Conservation (phyloP, 2,888 invertebrate species). For the Oscheius sp. region DNA sequence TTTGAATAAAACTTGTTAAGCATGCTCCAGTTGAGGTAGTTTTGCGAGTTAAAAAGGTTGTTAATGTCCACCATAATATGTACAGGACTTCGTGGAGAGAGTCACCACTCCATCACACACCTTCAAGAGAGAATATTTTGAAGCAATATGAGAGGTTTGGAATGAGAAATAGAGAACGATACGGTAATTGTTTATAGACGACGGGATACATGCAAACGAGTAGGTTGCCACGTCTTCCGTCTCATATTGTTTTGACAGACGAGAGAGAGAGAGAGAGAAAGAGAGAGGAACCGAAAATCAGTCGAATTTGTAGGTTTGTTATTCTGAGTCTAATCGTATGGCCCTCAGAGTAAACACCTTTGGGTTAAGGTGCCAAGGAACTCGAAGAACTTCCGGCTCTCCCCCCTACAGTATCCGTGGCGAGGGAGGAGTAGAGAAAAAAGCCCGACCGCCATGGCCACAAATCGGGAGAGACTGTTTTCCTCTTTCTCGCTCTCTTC, state of each 20-base stretch:
- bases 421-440: not conserved
- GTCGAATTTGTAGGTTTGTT: conserved; percentile 6
- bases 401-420: too few species aligned
- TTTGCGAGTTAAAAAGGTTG: conserved; percentile 52
- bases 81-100: conserved; percentile 4
- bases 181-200: not conserved
- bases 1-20: conserved; percentile 56
- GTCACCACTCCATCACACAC: conserved; percentile 18
- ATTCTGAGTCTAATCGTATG: not conserved
- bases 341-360: not conserved
- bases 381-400: not conserved
- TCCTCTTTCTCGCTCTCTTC: too few species aligned
- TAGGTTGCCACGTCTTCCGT: not conserved
- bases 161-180: conserved; percentile 10
- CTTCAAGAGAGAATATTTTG: not conserved
- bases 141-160: not conserved
- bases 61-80: conserved; percentile 37
- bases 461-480: not conserved
- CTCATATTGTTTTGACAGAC: not conserved
- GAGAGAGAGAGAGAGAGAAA: not conserved
- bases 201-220: not conserved
- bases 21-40: conserved; percentile 59
- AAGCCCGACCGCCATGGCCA: not conserved
- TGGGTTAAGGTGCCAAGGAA: not conserved
- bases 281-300: conserved; percentile 1